Evolutionary conservation across 2,888 invertebrate species (phyloP), one percentile per base, ranked within the genome.

Genomic region (Clistopyga incitator): DNA sequence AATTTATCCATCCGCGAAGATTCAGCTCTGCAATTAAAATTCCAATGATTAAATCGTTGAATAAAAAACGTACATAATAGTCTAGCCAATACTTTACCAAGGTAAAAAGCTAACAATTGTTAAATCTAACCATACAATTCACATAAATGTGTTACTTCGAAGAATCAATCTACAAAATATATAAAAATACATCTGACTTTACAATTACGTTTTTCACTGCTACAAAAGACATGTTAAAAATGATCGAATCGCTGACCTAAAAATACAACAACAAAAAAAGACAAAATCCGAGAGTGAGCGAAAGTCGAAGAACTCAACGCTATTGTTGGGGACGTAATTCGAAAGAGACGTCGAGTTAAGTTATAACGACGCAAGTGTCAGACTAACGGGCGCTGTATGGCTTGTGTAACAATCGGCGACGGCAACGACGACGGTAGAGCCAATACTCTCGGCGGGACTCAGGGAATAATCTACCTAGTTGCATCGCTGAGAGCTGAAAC

Each of bases 1-100:
- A 64, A 64, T 38, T 64, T 20, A 38, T 42, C 64, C 64, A 38
- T 18, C 64, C 64, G 64, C 64, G 38, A 64, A 42, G 34, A 42
- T 64, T 4, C 8, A 38, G 11, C 42, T 38, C 20, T 2, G 42
- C 34, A 64, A 64, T 64, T 64, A 64, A 64, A 64, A 64, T 8
- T 3, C 34, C 34, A 38, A 64, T 38, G 11, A 38, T 42, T 20
- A 38, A 64, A 11, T 56, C 25, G 25, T 56, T 3, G 15, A 13
- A 50, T 18, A 50, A 50, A 18, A 50, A n/a, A n/a, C n/a, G n/a
- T n/a, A n/a, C n/a, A 29, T 29, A 29, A 29, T 38, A 38, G 10
- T 38, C 1, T 8, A 8, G 8, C 8, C 8, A 8, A 38, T 8
- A 10, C 38, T 38, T 38, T 38, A 38, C 38, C 2, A 10, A 1